Evolutionary conservation across 2,113 vertebrate species (phyloP), one percentile per base, ranked within the genome.

Genomic region (Melanerpes aurifrons): DNA sequence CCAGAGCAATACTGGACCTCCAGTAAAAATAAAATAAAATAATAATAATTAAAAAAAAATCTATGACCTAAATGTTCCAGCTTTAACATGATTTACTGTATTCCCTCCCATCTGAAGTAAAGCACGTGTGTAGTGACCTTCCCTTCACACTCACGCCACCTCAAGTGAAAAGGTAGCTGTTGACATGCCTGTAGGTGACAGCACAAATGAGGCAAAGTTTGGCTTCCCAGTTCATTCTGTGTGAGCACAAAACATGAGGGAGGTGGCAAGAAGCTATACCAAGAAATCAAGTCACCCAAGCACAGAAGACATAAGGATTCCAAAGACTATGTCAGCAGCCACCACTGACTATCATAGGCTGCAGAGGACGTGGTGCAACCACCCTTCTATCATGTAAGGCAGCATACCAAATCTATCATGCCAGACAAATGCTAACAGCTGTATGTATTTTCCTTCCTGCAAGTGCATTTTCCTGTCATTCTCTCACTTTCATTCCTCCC

Each of bases 401-500:
- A 54, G 66, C 17, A 17, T 13, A 54, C 40, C 57, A 87, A 68
- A 80, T 13, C 24, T 25, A 37, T 64, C 63, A 59, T 9, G 18
- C 43, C 64, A 67, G 61, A 80, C 7, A 78, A 93, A 50, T 32
- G 80, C 71, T 62, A 93, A 87, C 58, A 86, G 50, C n/a, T 90
- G 32, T 37, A 77, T 6, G 11, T 12, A n/a, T 86, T 93, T 58
- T 85, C 45, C 14, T 56, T 81, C 57, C 54, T 50, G 10, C 6
- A 54, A 86, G 20, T 50, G 48, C 22, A 57, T 35, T 91, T 83
- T 71, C 69, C 80, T 91, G 82, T 73, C 32, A 66, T 81, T 48
- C 63, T 82, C 61, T 78, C 86, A 57, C 48, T 90, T 83, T 68
- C 32, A n/a, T 83, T 91, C 62, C 76, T 88, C 54, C n/a, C 58